Evolutionary conservation across 2,113 vertebrate species (phyloP).

Genomic region (Campylorhamphus procurvoides): DNA sequence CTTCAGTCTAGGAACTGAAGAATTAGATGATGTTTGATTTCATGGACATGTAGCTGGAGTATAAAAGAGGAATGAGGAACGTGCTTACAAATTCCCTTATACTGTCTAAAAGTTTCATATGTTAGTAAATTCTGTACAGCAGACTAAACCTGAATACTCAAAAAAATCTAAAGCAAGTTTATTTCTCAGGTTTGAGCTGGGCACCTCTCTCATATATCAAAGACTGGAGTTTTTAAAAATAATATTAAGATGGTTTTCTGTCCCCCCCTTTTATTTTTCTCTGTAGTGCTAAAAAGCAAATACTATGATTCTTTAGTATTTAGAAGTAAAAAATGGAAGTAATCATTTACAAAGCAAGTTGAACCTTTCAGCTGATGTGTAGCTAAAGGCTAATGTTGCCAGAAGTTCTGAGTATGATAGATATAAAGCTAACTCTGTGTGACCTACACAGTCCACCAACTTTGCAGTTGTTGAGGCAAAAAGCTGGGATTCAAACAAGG

Average conservation of each 20-base stretch:
- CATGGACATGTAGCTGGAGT: not conserved
- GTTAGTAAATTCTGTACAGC: not conserved
- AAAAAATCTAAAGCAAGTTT: not conserved
- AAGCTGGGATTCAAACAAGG: not conserved
- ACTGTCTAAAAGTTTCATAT: not conserved
- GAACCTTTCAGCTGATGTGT: not conserved
- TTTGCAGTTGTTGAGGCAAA: not conserved
- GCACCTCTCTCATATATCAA: not conserved
- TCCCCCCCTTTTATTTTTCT: not conserved
- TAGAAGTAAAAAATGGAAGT: not conserved
- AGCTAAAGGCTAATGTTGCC: not conserved
- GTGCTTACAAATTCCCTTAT: not conserved
- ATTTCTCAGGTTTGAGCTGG: not conserved
- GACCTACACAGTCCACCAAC: not conserved
- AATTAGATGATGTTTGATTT: not conserved
- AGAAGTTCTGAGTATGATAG: not conserved
- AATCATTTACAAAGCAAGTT: not conserved
- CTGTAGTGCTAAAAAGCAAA: not conserved
- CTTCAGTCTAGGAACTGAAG: not conserved
- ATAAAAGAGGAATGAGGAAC: not conserved
- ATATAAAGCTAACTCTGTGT: not conserved
- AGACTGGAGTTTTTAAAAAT: not conserved
- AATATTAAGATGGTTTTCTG: not conserved
- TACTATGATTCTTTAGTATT: not conserved
- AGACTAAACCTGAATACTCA: not conserved